Base-by-base conservation (phyloP, 1,140 invertebrate species). In the Hyphantria cunea region DNA sequence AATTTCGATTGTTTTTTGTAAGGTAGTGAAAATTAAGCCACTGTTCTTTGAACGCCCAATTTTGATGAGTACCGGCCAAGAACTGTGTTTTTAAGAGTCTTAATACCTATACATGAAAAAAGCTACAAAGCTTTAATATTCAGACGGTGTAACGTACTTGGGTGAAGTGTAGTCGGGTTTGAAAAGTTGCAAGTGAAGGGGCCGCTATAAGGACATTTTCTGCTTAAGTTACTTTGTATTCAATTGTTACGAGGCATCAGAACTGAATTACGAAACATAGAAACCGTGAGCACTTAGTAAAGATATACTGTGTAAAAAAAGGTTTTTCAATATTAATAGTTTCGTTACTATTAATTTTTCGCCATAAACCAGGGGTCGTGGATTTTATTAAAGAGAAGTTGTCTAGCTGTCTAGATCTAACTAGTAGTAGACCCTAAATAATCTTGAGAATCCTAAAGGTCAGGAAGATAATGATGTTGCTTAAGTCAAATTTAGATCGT, bases 61-160 rank as follows among this genome's bases (percentile, higher is more conserved):
- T 73, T 63, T 76, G 71, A 78, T 76, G 71, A 73, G 72, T 54
- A 72, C 68, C 66, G 45, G 56, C 65, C 73, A 70, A 82, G 71
- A 75, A 65, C 59, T 66, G 58, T 74, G 68, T 73, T 78, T 76
- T 75, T 65, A 78, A 73, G 71, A 64, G 66, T 65, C 64, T 74
- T 74, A 72, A 77, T 73, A 72, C 69, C 61, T 76, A 75, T 55
- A 52, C 55, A 76, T 59, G 69, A 53, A 72, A 74, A 74, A 80
- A 48, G 55, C 71, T 71, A 68, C 70, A 62, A 72, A 75, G 74
- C 69, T 76, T 81, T 72, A 82, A 82, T 75, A 84, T 84, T 81
- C 77, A 72, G 61, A 59, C 51, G 72, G 59, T 72, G 80, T 78
- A 72, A 78, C 67, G 76, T 73, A 74, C 72, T 80, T 80, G 66